Evolutionary conservation across 2,888 invertebrate genomes (phyloP), one percentile per base, ranked within the genome.

Genomic region (Machimus rusticus): DNA sequence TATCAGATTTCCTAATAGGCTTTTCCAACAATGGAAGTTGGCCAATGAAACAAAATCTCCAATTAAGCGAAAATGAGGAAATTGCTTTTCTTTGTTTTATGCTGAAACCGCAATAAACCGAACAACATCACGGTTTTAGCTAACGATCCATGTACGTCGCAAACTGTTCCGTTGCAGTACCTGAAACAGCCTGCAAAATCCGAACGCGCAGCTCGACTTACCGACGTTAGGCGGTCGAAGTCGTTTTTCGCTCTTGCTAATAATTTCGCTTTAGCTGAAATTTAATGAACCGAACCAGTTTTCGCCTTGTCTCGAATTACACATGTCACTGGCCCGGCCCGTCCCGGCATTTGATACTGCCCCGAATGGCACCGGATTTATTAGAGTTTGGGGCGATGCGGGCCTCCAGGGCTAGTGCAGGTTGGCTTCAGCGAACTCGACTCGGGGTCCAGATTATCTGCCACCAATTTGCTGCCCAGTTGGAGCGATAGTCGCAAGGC

Each of bases 231-330:
- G 66, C 66, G 66, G 66, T 66, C 66, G 66, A 66, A 66, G 66
- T 28, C 28, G 66, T 66, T 28, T 66, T 66, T 66, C 28, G 23
- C 66, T 23, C 28, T 66, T 28, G 66, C 66, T 66, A 66, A 66
- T 66, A 66, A 66, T 66, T 28, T 66, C 28, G 39, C 28, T 66
- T 66, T 66, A 46, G 39, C 51, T 82, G 82, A 82, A 82, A 82
- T 82, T 82, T 82, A 82, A 82, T 82, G 82, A 82, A 82, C 57
- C 82, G 82, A 82, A 82, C 66, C 82, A 82, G 66, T 82, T 82
- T 82, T 82, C 57, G 57, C 34, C 34, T n/a, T 57, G 34, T 28
- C 82, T 82, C 39, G n/a, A 66, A 82, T 82, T 82, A 51, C 82
- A 82, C 66, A 66, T 82, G 82, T 82, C 82, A 66, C 82, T 82